Evolutionary conservation across 1,140 invertebrate species (phyloP).

Genomic region (Chionoecetes opilio): DNA sequence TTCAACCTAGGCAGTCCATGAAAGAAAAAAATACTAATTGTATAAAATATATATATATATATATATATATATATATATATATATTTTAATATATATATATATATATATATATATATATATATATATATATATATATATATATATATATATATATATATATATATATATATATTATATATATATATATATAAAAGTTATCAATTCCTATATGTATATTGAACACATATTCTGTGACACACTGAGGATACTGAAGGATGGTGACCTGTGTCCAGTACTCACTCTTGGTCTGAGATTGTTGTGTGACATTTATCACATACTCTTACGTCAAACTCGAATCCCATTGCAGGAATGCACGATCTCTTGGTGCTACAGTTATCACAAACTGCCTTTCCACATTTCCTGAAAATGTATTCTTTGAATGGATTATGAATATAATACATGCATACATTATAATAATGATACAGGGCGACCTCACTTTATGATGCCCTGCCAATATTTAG

Average conservation of each 20-base stretch:
- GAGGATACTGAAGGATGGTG: slow-evolving; percentile 36
- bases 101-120: background rate
- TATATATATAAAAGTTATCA: no score
- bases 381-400: slow-evolving; percentile 95
- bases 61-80: background rate
- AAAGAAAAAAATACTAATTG: slow-evolving; percentile 54
- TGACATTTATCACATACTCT: slow-evolving; percentile 97
- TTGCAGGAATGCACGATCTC: slow-evolving; percentile 94
- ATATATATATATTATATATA: background rate
- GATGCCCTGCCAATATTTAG: no score
- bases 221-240: slow-evolving; percentile 70
- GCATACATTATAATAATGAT: no score
- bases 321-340: slow-evolving; percentile 99
- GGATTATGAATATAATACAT: no score
- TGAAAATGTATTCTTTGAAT: slow-evolving; percentile 65
- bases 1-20: slow-evolving; percentile 52
- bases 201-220: background rate
- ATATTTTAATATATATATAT: background rate
- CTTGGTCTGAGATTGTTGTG: slow-evolving; percentile 91
- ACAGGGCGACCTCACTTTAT: no score
- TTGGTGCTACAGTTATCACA: slow-evolving; percentile 96
- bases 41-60: background rate
- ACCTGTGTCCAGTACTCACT: slow-evolving; percentile 86
- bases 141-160: background rate
- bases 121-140: background rate